Evolutionary conservation across 2,888 invertebrate genomes (phyloP).

Genomic region (Pseudeuparius sepicola): DNA sequence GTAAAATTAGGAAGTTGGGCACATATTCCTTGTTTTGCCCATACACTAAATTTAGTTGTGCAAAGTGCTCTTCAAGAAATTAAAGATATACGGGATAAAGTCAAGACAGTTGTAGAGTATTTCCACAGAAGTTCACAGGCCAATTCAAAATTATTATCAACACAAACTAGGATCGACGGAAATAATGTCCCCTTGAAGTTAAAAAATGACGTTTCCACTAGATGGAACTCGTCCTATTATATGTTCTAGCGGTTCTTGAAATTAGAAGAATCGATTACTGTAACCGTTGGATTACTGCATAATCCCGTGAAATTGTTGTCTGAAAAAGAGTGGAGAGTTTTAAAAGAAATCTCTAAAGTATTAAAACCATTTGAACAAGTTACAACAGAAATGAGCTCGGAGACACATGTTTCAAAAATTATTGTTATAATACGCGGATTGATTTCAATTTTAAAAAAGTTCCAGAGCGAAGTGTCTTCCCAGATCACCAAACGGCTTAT

Average conservation of each 20-base stretch:
- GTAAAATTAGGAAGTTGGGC: conserved; percentile 11
- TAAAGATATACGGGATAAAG: conserved; percentile 9
- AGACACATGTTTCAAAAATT: conserved; percentile 19
- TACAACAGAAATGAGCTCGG: conserved; percentile 22
- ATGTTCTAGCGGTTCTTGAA: conserved; percentile 15
- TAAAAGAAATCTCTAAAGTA: conserved; percentile 12
- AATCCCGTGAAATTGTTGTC: conserved; percentile 20
- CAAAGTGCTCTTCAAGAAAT: conserved; percentile 13
- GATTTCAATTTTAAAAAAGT: conserved; percentile 10
- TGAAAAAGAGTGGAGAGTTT: conserved; percentile 17
- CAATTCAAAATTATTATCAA: conserved; percentile 13
- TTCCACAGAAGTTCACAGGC: conserved; percentile 17
- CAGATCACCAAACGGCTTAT: conserved; percentile 1
- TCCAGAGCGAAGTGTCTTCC: conserved; percentile 4
- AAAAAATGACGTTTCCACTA: conserved; percentile 16
- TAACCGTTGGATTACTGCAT: conserved; percentile 21
- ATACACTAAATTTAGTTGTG: conserved; percentile 15
- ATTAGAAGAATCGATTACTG: conserved; percentile 20
- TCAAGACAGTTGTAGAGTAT: conserved; percentile 14
- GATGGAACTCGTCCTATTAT: conserved; percentile 18
- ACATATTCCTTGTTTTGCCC: conserved; percentile 17
- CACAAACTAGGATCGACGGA: conserved; percentile 14
- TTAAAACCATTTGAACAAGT: conserved; percentile 13
- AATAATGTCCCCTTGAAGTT: conserved; percentile 13
- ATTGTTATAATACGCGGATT: conserved; percentile 11